These are phyloP conservation scores for Manis pentadactyla DNA, from an alignment of 2,797 vertebrate genomes.

Conservation along the genomic window DNA sequence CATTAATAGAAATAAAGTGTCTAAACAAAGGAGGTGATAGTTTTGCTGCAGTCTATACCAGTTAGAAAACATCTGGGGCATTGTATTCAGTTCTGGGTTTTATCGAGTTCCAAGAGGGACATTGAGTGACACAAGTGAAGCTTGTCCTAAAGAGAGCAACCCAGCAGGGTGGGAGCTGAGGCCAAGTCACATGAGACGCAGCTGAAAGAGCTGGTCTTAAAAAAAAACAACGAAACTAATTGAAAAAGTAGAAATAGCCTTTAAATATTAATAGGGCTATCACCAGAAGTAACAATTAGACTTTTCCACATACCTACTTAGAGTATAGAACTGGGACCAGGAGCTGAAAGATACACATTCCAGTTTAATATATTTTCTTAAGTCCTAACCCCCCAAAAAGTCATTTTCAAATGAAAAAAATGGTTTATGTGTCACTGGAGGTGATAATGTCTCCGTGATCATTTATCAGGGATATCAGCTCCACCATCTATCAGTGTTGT, in stretches of 20 bases:
- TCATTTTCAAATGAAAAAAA: conserved; percentile 28
- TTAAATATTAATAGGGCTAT: background rate
- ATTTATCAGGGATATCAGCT: background rate
- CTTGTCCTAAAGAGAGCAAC: background rate
- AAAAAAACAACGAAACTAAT: background rate
- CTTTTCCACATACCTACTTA: background rate
- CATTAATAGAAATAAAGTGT: conserved; percentile 11
- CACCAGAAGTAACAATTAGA: conserved; percentile 31
- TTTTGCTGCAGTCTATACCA: background rate
- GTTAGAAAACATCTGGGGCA: background rate
- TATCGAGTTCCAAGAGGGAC: background rate
- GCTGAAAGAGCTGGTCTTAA: background rate
- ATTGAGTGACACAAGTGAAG: background rate
- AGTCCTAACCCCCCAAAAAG: background rate
- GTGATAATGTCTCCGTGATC: background rate
- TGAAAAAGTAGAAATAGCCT: background rate
- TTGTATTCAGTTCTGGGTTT: background rate
- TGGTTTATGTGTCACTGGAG: background rate
- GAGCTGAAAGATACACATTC: background rate
- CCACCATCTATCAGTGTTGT: background rate
- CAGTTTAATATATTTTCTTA: background rate
- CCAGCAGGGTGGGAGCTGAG: background rate
- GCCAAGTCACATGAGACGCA: background rate
- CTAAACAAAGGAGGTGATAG: conserved; percentile 3
- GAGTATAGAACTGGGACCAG: background rate